These are phyloP conservation scores for Eupithecia vulgata DNA, from an alignment of 2,888 invertebrate genomes.

Conservation along the genomic window DNA sequence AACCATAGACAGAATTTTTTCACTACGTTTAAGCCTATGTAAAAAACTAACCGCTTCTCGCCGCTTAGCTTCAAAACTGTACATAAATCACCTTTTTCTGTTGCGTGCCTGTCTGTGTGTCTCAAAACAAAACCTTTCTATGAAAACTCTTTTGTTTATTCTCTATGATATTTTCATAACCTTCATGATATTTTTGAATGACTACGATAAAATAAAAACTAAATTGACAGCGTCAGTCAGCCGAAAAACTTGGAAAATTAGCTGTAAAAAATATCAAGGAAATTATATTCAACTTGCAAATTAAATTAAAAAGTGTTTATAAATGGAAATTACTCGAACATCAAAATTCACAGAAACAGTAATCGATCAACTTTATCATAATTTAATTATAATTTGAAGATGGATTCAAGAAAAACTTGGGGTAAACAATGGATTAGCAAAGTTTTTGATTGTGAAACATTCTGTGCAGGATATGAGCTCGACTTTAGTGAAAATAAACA, in stretches of 20 bases:
- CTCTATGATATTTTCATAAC: not conserved
- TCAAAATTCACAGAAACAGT: conserved; percentile 62
- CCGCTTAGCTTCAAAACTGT: not conserved
- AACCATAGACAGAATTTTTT: no score
- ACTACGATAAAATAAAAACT: not conserved
- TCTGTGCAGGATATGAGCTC: not conserved
- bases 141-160: not conserved
- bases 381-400: conserved; percentile 62
- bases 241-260: conserved; percentile 7
- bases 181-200: not conserved
- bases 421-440: conserved; percentile 6
- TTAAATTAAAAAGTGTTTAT: conserved; percentile 53
- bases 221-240: not conserved
- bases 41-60: not conserved
- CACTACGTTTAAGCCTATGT: no score
- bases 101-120: no score
- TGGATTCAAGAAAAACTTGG: conserved; percentile 23
- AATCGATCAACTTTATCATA: conserved; percentile 68
- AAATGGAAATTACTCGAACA: conserved; percentile 69
- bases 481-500: not conserved
- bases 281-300: conserved; percentile 18
- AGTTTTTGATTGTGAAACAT: conserved; percentile 3
- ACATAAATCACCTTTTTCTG: not conserved
- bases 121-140: not conserved
- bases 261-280: conserved; percentile 17